Conservation (phyloP, 2,113 vertebrate species). For the Ptilorrhoa leucosticta region DNA sequence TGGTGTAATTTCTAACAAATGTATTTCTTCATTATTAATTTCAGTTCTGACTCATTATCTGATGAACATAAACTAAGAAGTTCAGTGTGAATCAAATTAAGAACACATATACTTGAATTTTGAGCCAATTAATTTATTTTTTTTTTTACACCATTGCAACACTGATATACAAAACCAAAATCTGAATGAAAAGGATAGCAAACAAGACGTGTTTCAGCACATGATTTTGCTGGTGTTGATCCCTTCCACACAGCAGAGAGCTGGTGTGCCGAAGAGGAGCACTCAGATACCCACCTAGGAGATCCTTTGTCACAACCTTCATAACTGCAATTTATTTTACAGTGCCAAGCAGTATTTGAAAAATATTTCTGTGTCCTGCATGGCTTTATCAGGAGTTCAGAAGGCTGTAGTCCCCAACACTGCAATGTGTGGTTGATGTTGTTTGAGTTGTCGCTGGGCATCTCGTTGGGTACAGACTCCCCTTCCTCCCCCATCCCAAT, state of each 20-base stretch:
- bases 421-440: accelerated
- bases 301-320: accelerated
- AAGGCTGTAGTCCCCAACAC: accelerated
- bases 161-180: background rate
- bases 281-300: background rate
- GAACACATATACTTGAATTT: background rate
- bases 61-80: background rate
- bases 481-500: background rate
- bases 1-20: background rate
- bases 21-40: background rate
- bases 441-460: background rate
- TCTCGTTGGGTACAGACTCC: background rate
- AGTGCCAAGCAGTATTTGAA: background rate
- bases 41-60: background rate
- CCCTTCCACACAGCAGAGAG: background rate
- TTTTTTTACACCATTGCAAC: background rate
- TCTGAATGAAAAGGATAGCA: background rate
- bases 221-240: accelerated
- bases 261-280: accelerated
- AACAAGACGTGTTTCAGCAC: background rate
- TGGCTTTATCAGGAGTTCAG: background rate
- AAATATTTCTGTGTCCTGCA: background rate
- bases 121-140: background rate
- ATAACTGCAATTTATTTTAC: background rate
- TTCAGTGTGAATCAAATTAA: background rate